phyloP scores from a whole-genome alignment of 2,113 vertebrate species.

The Dermatemys mawii region DNA sequence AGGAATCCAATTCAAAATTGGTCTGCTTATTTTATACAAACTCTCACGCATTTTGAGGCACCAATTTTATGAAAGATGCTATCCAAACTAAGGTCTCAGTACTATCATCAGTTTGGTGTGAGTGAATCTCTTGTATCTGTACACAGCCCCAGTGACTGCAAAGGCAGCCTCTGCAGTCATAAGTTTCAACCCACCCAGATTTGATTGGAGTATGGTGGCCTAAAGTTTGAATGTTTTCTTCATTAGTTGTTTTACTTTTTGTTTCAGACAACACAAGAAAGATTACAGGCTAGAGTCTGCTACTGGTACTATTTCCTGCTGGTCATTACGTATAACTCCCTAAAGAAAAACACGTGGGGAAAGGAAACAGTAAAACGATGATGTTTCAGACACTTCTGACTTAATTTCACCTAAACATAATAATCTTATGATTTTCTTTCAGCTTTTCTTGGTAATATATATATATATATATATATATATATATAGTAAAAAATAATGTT shows the following conservation, averaged over 20 bases:
- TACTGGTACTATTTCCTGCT: conserved; percentile 22
- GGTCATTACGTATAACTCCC: conserved; percentile 14
- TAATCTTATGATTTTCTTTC: background rate
- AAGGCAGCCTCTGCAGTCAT: background rate
- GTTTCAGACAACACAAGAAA: conserved; percentile 56
- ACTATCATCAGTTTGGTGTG: background rate
- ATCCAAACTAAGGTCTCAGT: background rate
- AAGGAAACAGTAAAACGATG: background rate
- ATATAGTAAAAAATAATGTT: background rate
- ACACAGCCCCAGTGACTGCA: background rate
- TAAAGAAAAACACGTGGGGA: background rate
- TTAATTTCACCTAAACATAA: background rate
- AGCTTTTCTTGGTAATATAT: background rate
- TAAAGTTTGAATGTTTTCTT: background rate
- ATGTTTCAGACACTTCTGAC: background rate
- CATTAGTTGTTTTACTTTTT: background rate
- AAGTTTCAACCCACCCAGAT: background rate
- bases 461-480: too few species aligned
- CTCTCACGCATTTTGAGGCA: background rate
- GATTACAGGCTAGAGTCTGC: conserved; percentile 48
- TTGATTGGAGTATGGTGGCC: background rate
- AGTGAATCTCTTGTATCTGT: background rate
- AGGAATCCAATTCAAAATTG: background rate
- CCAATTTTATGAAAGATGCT: background rate
- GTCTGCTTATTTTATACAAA: background rate